Conservation (phyloP, 2,113 vertebrate genomes). For the Toxostoma redivivum region DNA sequence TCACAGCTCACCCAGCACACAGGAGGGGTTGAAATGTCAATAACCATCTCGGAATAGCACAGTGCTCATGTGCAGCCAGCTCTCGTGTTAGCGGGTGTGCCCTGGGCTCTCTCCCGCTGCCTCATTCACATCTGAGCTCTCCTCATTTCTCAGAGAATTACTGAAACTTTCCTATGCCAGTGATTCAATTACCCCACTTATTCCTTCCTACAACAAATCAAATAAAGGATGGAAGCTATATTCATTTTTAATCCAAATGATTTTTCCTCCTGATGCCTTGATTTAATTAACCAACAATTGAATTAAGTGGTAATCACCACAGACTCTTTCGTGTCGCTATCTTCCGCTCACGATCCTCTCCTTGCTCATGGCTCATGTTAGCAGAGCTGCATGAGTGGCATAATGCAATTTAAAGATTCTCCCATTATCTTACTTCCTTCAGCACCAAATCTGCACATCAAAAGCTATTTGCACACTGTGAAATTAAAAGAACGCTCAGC, state of each 20-base stretch:
- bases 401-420: constrained; percentile 28
- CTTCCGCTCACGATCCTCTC: background rate
- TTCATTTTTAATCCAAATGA: constrained; percentile 56
- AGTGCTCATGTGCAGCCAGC: background rate
- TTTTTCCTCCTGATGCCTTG: constrained; percentile 41
- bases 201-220: constrained; percentile 57
- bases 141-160: constrained; percentile 31
- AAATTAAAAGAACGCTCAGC: constrained; percentile 44
- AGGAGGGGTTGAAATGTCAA: background rate
- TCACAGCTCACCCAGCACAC: background rate
- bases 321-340: background rate
- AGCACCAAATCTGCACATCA: constrained; percentile 17
- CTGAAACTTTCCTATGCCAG: constrained; percentile 6
- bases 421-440: background rate
- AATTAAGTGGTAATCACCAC: constrained; percentile 23
- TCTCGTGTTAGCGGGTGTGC: background rate
- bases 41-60: background rate
- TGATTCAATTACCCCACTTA: constrained; percentile 44
- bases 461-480: constrained; percentile 21
- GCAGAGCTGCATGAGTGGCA: background rate
- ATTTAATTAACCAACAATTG: constrained; percentile 60
- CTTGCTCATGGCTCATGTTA: background rate
- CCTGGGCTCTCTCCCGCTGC: background rate
- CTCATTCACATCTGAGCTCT: constrained; percentile 6
- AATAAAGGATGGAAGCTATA: constrained; percentile 49